Base-by-base conservation (phyloP, 1,140 invertebrate genomes). In the Neodiprion fabricii region DNA sequence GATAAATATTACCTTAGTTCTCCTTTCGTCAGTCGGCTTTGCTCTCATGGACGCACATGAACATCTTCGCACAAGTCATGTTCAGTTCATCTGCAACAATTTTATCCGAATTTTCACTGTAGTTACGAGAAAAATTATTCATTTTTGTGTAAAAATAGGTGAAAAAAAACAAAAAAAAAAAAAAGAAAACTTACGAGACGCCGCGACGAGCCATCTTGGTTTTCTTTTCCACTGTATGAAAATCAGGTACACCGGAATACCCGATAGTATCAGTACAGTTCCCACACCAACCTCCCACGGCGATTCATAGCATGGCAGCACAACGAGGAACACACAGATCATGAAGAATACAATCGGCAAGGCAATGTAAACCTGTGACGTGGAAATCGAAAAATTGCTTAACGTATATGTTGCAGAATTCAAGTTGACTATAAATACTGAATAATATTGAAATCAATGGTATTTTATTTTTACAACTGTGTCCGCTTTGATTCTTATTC, bases 141-240 rank as follows among this genome's bases (percentile, higher is more conserved):
- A 66, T 23, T 40, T 74, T 17, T 76, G 50, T 14, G 74, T 73
- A 69, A 78, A 76, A 67, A 5, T 71, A 71, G 5, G 53, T 23
- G 8, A 66, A 14, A 12, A 49, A 72, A 65, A 72, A 72, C n/a
- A 28, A 48, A 49, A 9, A 65, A 53, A 17, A 53, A 53, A 9
- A 53, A 53, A 65, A 61, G 1, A 23, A 68, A 49, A 53, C 50
- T 47, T 69, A 61, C 50, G 61, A 47, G 53, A 73, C 9, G 23
- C 23, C 7, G 9, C 17, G 21, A 73, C 72, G 67, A 81, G 79
- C 86, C 85, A 87, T 48, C 82, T 76, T 11, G 95, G 94, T 85
- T 98, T 98, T 28, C 91, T 92, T 82, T 95, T 91, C 96, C 96
- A 97, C 74, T 91, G 90, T 23, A 98, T 95, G 78, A 96, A 97